Percentiles rank a stretch among this genome's conserved stretches.
Conservation (phyloP, 2,888 invertebrate genomes). For the Tigriopus californicus region DNA sequence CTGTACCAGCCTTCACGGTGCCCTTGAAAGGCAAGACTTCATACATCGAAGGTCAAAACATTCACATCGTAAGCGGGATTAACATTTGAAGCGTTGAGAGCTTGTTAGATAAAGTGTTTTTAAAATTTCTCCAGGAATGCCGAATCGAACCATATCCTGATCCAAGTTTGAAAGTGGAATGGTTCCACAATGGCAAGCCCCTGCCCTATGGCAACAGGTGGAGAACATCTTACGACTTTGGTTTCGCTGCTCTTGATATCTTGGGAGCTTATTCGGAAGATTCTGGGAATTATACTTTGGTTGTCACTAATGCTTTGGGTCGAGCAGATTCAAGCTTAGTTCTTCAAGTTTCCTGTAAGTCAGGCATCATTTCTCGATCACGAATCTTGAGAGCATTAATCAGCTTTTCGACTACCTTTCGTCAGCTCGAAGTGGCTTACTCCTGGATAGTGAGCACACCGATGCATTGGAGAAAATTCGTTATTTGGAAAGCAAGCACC, state of each 20-base stretch:
- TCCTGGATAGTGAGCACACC: conserved; percentile 77
- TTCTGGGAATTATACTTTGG: conserved; percentile 74
- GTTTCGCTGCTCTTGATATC: conserved; percentile 88
- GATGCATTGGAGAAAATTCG: conserved; percentile 79
- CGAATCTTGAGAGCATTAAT: background rate
- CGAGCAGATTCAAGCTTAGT: conserved; percentile 61
- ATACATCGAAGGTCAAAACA: conserved; percentile 52
- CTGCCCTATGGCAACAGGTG: conserved; percentile 49
- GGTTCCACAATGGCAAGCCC: conserved; percentile 82
- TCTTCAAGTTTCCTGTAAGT: conserved; percentile 59
- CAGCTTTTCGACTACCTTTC: background rate
- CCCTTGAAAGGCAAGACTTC: conserved; percentile 67
- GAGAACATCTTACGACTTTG: conserved; percentile 86
- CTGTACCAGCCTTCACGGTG: conserved; percentile 64
- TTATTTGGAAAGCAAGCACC: conserved; percentile 47
- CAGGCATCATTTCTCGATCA: conserved; percentile 16
- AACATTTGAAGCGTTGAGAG: no score
- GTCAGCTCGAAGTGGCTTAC: conserved; percentile 58
- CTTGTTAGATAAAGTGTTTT: no score
- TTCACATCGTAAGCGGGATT: background rate
- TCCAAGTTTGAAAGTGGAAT: conserved; percentile 67
- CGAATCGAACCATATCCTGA: conserved; percentile 83
- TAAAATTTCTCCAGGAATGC: conserved; percentile 56
- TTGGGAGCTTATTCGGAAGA: conserved; percentile 83
- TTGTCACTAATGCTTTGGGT: conserved; percentile 65